These are phyloP conservation scores for Ceratina australensis DNA, from an alignment of 1,140 invertebrate genomes.

Conservation along the genomic window DNA sequence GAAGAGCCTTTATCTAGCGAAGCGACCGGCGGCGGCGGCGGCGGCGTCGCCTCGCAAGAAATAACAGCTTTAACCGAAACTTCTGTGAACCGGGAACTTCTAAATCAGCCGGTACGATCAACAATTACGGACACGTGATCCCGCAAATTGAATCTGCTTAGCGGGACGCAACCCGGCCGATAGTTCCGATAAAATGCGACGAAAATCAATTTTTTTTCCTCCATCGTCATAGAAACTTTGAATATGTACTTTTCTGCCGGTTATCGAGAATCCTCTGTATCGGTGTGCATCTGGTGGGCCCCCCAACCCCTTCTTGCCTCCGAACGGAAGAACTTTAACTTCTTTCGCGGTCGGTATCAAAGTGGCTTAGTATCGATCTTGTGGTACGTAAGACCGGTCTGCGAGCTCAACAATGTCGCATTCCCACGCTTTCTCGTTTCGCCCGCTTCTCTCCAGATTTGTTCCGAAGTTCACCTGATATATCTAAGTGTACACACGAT, in stretches of 20 bases:
- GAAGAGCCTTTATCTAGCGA: neutral
- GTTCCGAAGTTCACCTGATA: no score
- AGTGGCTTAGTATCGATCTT: conserved; percentile 57
- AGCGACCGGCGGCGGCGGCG: no score
- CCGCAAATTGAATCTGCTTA: neutral
- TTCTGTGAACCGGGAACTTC: neutral
- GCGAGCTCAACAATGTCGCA: conserved; percentile 15
- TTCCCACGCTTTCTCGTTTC: neutral
- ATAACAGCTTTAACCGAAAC: no score
- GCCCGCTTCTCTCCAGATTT: neutral
- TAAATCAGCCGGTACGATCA: neutral
- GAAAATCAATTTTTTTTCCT: conserved; percentile 4
- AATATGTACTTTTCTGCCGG: neutral
- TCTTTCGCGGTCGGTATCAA: conserved; percentile 46
- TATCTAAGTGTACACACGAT: no score
- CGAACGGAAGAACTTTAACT: conserved; percentile 24
- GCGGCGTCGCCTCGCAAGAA: no score
- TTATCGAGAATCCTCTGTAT: conserved; percentile 17
- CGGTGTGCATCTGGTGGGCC: conserved; percentile 13
- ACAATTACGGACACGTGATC: neutral
- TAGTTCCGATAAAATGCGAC: neutral
- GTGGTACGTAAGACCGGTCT: conserved; percentile 45
- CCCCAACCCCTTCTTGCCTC: conserved; percentile 1
- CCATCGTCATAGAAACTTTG: neutral
- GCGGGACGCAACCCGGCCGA: neutral